Evolutionary conservation across 2,113 vertebrate species (phyloP).

Genomic region (Poicephalus gulielmi): DNA sequence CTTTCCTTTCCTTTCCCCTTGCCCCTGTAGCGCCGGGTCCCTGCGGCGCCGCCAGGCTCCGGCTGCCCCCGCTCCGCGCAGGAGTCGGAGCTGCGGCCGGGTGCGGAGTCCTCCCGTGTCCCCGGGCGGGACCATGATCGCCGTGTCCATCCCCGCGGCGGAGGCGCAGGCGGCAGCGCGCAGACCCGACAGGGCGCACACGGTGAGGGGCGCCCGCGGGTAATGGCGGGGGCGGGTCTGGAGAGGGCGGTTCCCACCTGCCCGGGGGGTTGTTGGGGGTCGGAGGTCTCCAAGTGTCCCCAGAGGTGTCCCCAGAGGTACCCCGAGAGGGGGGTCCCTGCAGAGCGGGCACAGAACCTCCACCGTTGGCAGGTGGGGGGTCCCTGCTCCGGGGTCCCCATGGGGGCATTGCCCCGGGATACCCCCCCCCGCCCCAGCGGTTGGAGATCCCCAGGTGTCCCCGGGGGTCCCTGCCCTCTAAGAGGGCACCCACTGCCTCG

Average conservation of each 20-base stretch:
- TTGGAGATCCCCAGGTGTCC: not conserved
- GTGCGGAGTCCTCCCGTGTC: not conserved
- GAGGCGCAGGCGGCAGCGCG: slow-evolving; percentile 46
- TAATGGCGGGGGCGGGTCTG: not conserved
- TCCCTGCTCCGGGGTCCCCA: not conserved
- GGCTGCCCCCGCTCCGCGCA: too few species aligned
- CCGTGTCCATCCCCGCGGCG: slow-evolving; percentile 79
- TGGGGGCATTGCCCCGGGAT: not conserved
- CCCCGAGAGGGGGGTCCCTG: not conserved
- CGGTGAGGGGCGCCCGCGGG: slow-evolving; percentile 69
- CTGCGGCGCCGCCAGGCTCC: not conserved
- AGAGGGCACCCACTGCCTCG: too few species aligned
- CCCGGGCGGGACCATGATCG: slow-evolving; percentile 66
- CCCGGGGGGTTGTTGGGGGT: accelerated
- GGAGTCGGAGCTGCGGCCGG: too few species aligned
- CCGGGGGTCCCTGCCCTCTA: not conserved
- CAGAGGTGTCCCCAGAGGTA: too few species aligned
- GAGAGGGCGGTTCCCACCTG: not conserved
- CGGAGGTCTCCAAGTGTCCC: too few species aligned
- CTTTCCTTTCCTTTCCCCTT: slow-evolving; percentile 57
- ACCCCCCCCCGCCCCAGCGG: too few species aligned
- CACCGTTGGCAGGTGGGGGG: too few species aligned
- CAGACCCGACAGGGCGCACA: slow-evolving; percentile 76
- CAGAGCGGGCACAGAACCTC: not conserved
- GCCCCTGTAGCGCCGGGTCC: not conserved